A percentile compares a stretch with the other conserved stretches of the same genome.
Conservation (phyloP, 2,113 vertebrate genomes). For the Nothocercus julius region DNA sequence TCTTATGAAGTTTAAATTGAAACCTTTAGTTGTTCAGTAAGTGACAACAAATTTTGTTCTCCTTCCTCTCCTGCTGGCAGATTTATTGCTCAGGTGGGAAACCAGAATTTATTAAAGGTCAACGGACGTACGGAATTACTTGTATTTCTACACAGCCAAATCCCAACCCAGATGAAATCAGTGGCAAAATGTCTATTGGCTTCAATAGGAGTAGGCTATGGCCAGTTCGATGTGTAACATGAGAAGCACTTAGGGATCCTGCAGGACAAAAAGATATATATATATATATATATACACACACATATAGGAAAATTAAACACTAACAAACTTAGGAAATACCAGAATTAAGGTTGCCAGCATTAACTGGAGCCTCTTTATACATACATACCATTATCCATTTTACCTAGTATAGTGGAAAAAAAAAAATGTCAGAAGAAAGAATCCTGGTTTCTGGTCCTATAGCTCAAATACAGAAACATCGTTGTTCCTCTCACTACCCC, state of each 20-base stretch:
- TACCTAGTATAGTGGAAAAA: not conserved
- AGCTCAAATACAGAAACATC: not conserved
- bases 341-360: not conserved
- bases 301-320: not conserved
- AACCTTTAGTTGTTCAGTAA: conserved; percentile 12
- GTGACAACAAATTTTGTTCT: conserved; percentile 22
- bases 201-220: conserved; percentile 27
- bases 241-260: conserved; percentile 50
- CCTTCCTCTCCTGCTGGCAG: conserved; percentile 46
- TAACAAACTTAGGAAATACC: not conserved
- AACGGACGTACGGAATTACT: not conserved
- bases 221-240: conserved; percentile 37
- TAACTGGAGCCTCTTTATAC: not conserved
- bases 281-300: not conserved
- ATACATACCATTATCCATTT: not conserved
- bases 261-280: conserved; percentile 11
- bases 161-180: not conserved
- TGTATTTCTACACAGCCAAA: conserved; percentile 18
- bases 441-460: not conserved
- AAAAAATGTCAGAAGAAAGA: not conserved
- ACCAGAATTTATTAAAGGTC: conserved; percentile 35
- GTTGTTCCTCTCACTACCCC: not conserved
- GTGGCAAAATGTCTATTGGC: conserved; percentile 43
- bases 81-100: conserved; percentile 49
- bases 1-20: conserved; percentile 7